Evolutionary conservation across 1,140 invertebrate species (phyloP), one percentile per base, ranked within the genome.

Genomic region (Drosophila subpulchrella): DNA sequence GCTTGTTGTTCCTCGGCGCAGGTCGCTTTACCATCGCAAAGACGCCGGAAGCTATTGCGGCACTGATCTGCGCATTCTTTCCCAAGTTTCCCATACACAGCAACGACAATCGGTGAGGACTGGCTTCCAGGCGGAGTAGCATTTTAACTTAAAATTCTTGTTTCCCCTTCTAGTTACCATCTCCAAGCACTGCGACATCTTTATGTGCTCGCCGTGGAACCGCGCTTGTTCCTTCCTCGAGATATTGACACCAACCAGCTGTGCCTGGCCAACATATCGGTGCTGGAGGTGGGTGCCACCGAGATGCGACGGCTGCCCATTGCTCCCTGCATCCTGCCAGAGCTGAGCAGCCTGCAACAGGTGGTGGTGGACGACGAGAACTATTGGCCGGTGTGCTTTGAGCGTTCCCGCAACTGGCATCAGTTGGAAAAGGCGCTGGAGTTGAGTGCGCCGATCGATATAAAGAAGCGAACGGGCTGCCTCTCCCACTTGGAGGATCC

Each of bases 11-110:
- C 92, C 93, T 99, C 6, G 98, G 98, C n/a, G 98, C 97, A 41
- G 98, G 98, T 0, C 94, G 97, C 34, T 97, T 96, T 70, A 98
- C 97, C 7, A 93, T 99, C 13, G 96, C 96, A 5, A 98, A 97
- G 53, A 95, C 95, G 12, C 96, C 97, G 4, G 94, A 95, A 75
- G 95, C 97, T 11, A 94, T 99, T 8, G 98, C 97, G 5, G 97
- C 97, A 0, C 92, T 99, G 39, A 93, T 99, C 39, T 97, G 97
- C 91, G 96, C 98, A 2, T 96, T 99, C 92, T 99, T 98, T 93
- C 98, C 98, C 4, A 98, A 98, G 92, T 99, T 98, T 93, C 98
- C 98, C 46, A 98, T 96, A 4, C 97, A 99, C 92, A 98, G 96
- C 84, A 98, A 98, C 91, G 98, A 99, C 91, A 99, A 99, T 92